These are phyloP conservation scores for Calosoma granatense DNA, from an alignment of 1,140 invertebrate species.

Conservation along the genomic window DNA sequence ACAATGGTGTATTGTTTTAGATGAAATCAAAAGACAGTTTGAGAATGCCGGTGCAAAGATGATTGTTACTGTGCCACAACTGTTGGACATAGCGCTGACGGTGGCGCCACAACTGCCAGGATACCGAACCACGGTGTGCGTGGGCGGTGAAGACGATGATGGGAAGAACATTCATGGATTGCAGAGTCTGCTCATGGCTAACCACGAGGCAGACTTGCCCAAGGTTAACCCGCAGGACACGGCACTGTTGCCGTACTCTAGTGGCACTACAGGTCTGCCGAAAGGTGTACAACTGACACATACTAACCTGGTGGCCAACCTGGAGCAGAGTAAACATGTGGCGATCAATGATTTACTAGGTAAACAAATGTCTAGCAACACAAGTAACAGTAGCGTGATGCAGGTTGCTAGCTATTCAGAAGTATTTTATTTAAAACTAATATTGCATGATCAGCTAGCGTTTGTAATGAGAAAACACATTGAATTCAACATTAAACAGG, in stretches of 20 bases:
- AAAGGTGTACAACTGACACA: constrained; percentile 87
- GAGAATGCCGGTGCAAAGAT: constrained; percentile 52
- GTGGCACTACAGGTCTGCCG: constrained; percentile 82
- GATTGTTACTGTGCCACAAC: constrained; percentile 53
- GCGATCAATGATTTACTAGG: constrained; percentile 22
- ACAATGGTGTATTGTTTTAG: constrained; percentile 35
- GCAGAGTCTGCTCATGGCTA: constrained; percentile 40
- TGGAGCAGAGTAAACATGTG: constrained; percentile 41
- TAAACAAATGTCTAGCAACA: constrained; percentile 18
- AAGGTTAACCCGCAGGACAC: constrained; percentile 38
- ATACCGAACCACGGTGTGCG: constrained; percentile 69
- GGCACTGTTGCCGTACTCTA: constrained; percentile 59
- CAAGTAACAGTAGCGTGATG: too few relatives aligned
- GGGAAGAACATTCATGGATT: constrained; percentile 40
- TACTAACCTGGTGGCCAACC: constrained; percentile 58
- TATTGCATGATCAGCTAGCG: too few relatives aligned
- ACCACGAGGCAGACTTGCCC: constrained; percentile 41
- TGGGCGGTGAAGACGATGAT: constrained; percentile 45
- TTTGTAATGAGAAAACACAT: too few relatives aligned
- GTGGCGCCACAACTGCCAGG: constrained; percentile 41
- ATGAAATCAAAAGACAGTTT: constrained; percentile 60
- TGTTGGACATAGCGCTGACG: constrained; percentile 46
- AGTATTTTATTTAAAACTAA: constrained; percentile 8
- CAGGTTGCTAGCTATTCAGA: too few relatives aligned
- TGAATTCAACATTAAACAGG: too few relatives aligned